Evolutionary conservation across 2,113 vertebrate genomes (phyloP).

Genomic region (Azemiops feae): DNA sequence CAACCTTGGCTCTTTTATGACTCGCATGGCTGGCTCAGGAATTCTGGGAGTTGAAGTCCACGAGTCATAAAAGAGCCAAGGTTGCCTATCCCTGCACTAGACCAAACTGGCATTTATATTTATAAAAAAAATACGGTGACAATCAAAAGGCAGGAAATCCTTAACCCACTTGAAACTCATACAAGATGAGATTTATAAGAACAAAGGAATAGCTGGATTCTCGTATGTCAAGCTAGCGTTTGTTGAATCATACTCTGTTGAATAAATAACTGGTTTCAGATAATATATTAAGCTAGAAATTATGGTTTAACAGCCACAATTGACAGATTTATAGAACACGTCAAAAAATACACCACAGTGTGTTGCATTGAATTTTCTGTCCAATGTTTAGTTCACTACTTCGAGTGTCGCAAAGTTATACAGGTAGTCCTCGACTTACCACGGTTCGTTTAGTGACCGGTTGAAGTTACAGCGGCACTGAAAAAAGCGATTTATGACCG

Average conservation of each 20-base stretch:
- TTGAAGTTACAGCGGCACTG: background rate
- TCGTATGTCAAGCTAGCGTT: background rate
- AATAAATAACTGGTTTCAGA: background rate
- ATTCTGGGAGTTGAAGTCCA: too few relatives aligned
- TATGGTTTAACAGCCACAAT: background rate
- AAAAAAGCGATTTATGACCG: background rate
- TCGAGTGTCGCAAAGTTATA: background rate
- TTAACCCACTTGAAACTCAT: background rate
- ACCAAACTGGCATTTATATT: background rate
- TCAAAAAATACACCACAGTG: background rate
- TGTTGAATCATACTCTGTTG: background rate
- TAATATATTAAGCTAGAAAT: background rate
- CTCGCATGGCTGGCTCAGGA: too few relatives aligned
- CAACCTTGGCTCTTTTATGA: too few relatives aligned
- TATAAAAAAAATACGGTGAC: background rate
- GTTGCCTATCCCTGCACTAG: background rate
- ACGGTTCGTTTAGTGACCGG: background rate
- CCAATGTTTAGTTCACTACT: background rate
- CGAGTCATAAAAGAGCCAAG: too few relatives aligned
- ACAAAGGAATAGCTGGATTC: background rate
- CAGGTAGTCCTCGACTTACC: background rate
- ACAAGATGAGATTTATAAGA: fast-evolving
- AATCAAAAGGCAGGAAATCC: background rate
- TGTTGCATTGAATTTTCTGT: background rate
- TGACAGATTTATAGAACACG: background rate